These are phyloP conservation scores for Gulo gulo DNA, from an alignment of 2,113 vertebrate species.

Conservation along the genomic window DNA sequence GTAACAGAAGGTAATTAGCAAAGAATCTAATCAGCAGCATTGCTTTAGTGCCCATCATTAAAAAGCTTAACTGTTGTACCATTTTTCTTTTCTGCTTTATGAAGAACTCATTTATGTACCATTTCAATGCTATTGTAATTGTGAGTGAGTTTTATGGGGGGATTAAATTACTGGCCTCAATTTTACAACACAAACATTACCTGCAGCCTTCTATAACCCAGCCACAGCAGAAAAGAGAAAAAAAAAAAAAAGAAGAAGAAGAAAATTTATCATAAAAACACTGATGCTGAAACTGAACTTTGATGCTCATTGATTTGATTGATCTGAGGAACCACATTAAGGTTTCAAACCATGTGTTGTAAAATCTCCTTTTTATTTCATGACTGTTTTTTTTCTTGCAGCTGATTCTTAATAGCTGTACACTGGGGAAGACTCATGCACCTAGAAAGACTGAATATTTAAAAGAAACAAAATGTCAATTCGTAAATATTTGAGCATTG, in stretches of 20 bases:
- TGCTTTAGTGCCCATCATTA: conserved; percentile 78
- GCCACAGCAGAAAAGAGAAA: conserved; percentile 33
- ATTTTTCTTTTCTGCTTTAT: conserved; percentile 75
- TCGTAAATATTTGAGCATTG: conserved; percentile 66
- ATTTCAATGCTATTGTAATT: conserved; percentile 73
- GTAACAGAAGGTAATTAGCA: conserved; percentile 79
- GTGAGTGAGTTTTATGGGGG: conserved; percentile 63
- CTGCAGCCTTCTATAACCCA: conserved; percentile 60
- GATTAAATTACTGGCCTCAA: conserved; percentile 76
- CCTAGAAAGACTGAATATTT: conserved; percentile 62
- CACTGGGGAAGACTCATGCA: not conserved
- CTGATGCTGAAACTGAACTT: conserved; percentile 44
- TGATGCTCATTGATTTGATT: conserved; percentile 51
- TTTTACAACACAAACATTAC: conserved; percentile 72
- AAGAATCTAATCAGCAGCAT: conserved; percentile 77
- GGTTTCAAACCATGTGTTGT: conserved; percentile 40
- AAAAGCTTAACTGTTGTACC: conserved; percentile 68
- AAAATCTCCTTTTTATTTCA: conserved; percentile 42
- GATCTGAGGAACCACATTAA: conserved; percentile 47
- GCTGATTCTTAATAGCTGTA: conserved; percentile 6
- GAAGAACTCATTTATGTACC: conserved; percentile 68
- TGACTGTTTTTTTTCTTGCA: not conserved
- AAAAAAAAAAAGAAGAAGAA: not conserved
- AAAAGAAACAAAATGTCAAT: conserved; percentile 72
- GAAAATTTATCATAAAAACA: conserved; percentile 53